Conservation (phyloP, 2,888 invertebrate species). For the Pherbina coryleti region DNA sequence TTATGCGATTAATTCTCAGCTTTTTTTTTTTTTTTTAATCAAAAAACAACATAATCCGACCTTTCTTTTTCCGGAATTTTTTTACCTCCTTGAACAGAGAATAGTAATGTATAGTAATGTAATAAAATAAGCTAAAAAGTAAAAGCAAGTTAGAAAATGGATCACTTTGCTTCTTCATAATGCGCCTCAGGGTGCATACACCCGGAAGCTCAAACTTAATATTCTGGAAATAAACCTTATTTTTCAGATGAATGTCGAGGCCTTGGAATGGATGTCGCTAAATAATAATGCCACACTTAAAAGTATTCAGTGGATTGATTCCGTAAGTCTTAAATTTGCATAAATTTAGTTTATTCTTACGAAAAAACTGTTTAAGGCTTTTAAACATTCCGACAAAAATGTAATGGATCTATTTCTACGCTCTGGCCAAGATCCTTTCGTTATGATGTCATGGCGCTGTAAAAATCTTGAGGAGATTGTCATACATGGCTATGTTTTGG, state of each 20-base stretch:
- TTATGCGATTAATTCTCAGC: too few species aligned
- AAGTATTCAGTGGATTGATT: slow-evolving; percentile 69
- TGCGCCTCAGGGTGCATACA: too few species aligned
- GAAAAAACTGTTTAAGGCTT: slow-evolving; percentile 57
- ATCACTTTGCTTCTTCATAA: too few species aligned
- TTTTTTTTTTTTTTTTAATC: too few species aligned
- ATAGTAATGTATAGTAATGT: too few species aligned
- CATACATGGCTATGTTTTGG: slow-evolving; percentile 70
- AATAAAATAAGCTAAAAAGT: too few species aligned
- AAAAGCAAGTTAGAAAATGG: too few species aligned
- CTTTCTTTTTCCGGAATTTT: too few species aligned
- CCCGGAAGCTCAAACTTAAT: not conserved
- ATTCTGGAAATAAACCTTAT: not conserved
- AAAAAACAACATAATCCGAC: too few species aligned
- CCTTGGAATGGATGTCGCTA: slow-evolving; percentile 66
- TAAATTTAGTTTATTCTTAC: slow-evolving; percentile 61
- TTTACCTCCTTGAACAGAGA: too few species aligned
- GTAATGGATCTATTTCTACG: slow-evolving; percentile 60
- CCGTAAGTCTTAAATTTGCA: slow-evolving; percentile 52
- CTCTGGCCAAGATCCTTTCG: slow-evolving; percentile 71
- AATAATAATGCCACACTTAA: slow-evolving; percentile 65
- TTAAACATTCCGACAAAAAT: slow-evolving; percentile 63
- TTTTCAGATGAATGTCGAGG: slow-evolving; percentile 65
- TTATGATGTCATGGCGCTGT: slow-evolving; percentile 76
- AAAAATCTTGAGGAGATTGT: slow-evolving; percentile 72